phyloP scores from a whole-genome alignment of 2,797 vertebrate species.

The Lophotriccus pileatus region DNA sequence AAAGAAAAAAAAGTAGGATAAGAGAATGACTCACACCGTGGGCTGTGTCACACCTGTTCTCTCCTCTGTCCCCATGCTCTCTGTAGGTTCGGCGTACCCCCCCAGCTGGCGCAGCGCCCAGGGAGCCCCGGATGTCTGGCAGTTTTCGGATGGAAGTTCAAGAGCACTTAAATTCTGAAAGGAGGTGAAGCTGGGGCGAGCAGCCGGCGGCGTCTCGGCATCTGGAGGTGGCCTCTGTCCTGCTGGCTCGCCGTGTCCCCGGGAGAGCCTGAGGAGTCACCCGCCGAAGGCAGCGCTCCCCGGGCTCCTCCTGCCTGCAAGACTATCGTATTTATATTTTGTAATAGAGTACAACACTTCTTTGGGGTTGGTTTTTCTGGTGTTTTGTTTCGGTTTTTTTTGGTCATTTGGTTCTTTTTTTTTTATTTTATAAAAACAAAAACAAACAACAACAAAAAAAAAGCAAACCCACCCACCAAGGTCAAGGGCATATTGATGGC shows the following conservation, averaged over 20 bases:
- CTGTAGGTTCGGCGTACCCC: conserved; percentile 79
- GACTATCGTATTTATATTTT: conserved; percentile 84
- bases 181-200: conserved; percentile 77
- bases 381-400: background rate
- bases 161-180: conserved; percentile 83
- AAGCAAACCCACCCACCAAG: conserved; percentile 47
- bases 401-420: background rate
- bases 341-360: conserved; percentile 75
- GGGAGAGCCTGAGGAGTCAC: conserved; percentile 72
- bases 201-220: conserved; percentile 28
- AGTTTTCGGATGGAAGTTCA: conserved; percentile 83
- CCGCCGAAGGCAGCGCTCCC: conserved; percentile 69
- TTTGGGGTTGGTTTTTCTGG: background rate
- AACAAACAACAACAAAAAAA: background rate
- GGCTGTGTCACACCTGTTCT: conserved; percentile 80
- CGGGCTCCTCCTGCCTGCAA: conserved; percentile 72
- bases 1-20: background rate
- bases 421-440: conserved; percentile 51
- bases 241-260: conserved; percentile 69
- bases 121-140: conserved; percentile 80
- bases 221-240: conserved; percentile 71
- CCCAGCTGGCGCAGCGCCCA: conserved; percentile 78
- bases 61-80: conserved; percentile 79
- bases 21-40: conserved; percentile 29
- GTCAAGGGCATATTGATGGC: conserved; percentile 64